phyloP scores from a whole-genome alignment of 35 echinoderm and acorn worm genomes.

The Strongylocentrotus purpuratus region DNA sequence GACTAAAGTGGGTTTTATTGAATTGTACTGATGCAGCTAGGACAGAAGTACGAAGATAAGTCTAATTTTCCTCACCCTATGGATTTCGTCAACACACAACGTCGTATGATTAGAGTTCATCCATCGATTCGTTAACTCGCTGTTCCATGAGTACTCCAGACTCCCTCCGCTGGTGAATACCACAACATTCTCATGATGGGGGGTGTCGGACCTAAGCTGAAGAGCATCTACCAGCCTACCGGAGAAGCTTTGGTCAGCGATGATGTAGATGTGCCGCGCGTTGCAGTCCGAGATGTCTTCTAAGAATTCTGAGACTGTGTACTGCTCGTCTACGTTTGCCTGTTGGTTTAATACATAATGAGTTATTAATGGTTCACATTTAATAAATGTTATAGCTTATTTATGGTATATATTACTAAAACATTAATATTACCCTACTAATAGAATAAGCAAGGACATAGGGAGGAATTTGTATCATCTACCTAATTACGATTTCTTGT shows the following conservation, averaged over 20 bases:
- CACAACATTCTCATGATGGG: constrained; percentile 53
- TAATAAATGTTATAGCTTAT: no score
- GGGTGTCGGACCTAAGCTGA: constrained; percentile 22
- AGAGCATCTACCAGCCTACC: constrained; percentile 71
- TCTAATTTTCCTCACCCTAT: constrained; percentile 53
- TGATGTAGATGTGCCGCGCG: constrained; percentile 77
- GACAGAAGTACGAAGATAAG: no score
- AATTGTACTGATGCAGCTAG: no score
- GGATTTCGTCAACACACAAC: constrained; percentile 73
- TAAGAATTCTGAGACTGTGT: constrained; percentile 68
- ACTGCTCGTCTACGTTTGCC: constrained; percentile 69
- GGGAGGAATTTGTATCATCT: no score
- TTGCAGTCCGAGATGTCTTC: constrained; percentile 78
- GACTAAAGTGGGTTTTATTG: no score
- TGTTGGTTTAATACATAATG: constrained; percentile 24
- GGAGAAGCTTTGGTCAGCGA: constrained; percentile 97
- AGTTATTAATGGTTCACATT: no score
- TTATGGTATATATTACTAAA: no score
- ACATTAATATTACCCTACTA: no score
- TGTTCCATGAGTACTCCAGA: constrained; percentile 86
- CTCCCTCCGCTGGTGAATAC: constrained; percentile 84
- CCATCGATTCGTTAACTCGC: constrained; percentile 81
- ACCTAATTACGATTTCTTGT: no score
- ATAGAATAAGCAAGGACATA: no score
- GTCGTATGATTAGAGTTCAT: constrained; percentile 77